Base-by-base conservation (phyloP, 2,797 vertebrate species). In the Platalea minor region DNA sequence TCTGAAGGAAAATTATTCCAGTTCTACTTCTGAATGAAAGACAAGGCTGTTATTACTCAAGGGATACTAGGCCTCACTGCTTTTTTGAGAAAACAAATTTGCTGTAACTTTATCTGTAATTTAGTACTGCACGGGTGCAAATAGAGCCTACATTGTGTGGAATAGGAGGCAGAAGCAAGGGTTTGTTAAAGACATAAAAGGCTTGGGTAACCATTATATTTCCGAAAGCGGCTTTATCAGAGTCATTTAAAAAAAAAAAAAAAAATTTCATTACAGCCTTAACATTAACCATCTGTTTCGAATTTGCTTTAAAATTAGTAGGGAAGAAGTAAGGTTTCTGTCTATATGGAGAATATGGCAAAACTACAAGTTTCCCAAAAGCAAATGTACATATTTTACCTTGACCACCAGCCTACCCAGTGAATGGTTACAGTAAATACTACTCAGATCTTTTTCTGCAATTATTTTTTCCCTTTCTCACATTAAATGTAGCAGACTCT, bases 41-140 rank as follows among this genome's bases (percentile, higher is more conserved):
- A 99, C 98, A 98, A 98, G 98, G 98, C 98, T 98, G 98, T 98
- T 98, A 98, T 98, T 99, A 98, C 99, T 98, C 98, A 79, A 89
- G 98, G 98, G 99, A 99, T 98, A 97, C 97, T 98, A 99, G 98
- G 98, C 99, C 98, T 99, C 98, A 98, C 98, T 98, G 98, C 98
- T 98, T 99, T 99, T 99, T 98, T 98, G 98, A 99, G 99, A 98
- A 99, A 99, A 99, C 99, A 99, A 99, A 99, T 99, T 99, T 99
- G 99, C 98, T 98, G 99, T 99, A 99, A 99, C 99, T 99, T 99
- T 99, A 99, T 99, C 99, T 99, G 99, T 99, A 99, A 99, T 99
- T 99, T 98, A 98, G 98, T 98, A 98, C 97, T 98, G 97, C 98
- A 98, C 98, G 98, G 98, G 98, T 98, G 98, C 99, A 99, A 99